Evolutionary conservation across 2,888 invertebrate genomes (phyloP), one percentile per base, ranked within the genome.

Genomic region (Pecten maximus): DNA sequence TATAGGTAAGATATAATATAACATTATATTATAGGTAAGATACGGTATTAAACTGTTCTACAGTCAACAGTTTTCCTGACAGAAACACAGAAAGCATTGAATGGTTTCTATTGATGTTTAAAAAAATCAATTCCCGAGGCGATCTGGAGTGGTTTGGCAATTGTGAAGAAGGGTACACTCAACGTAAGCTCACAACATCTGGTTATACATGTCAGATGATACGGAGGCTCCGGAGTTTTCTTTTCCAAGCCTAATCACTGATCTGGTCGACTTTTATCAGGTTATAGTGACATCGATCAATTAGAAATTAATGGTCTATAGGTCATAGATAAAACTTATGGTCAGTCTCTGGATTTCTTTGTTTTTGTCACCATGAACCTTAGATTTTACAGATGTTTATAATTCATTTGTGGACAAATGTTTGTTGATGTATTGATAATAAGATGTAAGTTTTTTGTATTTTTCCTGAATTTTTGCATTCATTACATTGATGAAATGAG

Each of bases 31-130:
- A n/a, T n/a, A n/a, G 54, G 6, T 6, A 54, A 15, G 8, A 54
- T 54, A 54, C 54, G 54, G 54, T 54, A 54, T 54, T n/a, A n/a
- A 54, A 54, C 23, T 54, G 54, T 54, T 54, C 54, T 54, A 54
- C 1, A 6, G 23, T 54, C 54, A 54, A 54, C 54, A 54, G 19
- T 54, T 19, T 23, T 23, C 54, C n/a, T 54, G n/a, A n/a, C 2
- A 19, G 19, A 54, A 54, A 54, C 54, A 54, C n/a, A 54, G 54
- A 54, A n/a, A 54, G 54, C n/a, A 54, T 19, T 54, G 54, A 54
- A 54, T 19, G 54, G 54, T 54, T 54, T 54, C 50, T 50, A 50
- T 50, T 19, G 54, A 54, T 54, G 54, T 54, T 54, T n/a, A 54
- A 54, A 54, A n/a, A 54, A 54, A 54, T 54, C 54, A 54, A 54